A percentile compares a stretch with the other conserved stretches of the same genome.
phyloP scores from a whole-genome alignment of 2,888 invertebrate species.

The Prionchulus punctatus region DNA sequence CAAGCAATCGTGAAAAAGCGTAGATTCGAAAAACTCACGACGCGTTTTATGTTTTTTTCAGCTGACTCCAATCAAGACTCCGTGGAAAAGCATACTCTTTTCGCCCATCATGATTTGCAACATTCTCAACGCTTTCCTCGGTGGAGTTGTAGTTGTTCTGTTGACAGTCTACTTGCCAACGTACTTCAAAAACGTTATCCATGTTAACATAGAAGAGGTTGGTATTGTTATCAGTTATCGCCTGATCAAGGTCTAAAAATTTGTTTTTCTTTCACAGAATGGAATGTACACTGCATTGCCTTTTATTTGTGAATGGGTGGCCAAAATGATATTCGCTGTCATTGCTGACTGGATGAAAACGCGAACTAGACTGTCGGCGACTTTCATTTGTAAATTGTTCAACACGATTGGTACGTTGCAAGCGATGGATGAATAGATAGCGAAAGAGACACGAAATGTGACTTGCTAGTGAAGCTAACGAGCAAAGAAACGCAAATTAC shows the following conservation, averaged over 20 bases:
- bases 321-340: not conserved
- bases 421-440: no score
- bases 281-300: not conserved
- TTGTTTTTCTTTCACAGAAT: not conserved
- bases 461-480: not conserved
- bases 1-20: no score
- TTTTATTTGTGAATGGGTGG: not conserved
- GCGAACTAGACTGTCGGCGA: not conserved
- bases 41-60: no score
- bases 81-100: no score
- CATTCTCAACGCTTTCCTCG: no score
- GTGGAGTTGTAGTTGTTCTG: no score
- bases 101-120: no score
- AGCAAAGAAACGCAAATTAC: not conserved
- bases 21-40: no score
- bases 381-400: not conserved
- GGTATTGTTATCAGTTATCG: no score
- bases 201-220: no score
- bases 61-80: no score
- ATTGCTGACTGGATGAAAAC: not conserved
- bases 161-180: not conserved
- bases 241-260: no score
- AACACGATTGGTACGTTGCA: not conserved
- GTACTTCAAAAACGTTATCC: not conserved
- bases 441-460: not conserved